Percentiles rank a stretch among this genome's conserved stretches.
Conservation (phyloP, 2,888 invertebrate species). For the Orthonevra nobilis region DNA sequence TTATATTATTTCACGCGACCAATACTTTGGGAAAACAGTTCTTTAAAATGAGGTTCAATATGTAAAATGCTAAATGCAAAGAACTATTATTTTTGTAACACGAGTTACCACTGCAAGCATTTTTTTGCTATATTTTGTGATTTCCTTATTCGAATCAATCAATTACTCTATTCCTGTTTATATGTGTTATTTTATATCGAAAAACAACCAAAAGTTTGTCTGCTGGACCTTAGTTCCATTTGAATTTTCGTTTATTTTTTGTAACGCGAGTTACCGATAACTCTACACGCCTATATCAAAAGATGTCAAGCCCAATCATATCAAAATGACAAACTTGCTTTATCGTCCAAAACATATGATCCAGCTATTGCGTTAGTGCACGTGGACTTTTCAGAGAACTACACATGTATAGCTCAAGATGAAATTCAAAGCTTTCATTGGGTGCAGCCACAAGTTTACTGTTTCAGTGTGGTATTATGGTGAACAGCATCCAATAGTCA, state of each 20-base stretch:
- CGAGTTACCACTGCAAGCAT: not conserved
- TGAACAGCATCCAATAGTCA: too few species aligned
- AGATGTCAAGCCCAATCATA: not conserved
- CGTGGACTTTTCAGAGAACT: not conserved
- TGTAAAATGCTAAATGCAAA: not conserved
- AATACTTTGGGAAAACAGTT: not conserved
- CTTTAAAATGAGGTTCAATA: not conserved
- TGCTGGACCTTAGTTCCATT: too few species aligned
- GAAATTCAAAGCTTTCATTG: too few species aligned
- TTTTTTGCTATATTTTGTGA: not conserved
- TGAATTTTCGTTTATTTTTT: too few species aligned
- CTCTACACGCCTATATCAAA: too few species aligned
- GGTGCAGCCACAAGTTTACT: too few species aligned
- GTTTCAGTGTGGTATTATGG: too few species aligned
- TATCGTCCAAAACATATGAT: not conserved
- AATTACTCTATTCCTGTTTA: too few species aligned
- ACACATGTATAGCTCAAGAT: not conserved
- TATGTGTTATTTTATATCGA: too few species aligned
- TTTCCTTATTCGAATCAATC: too few species aligned
- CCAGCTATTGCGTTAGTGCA: not conserved
- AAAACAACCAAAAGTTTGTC: too few species aligned
- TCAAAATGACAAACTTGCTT: not conserved
- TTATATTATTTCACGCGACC: not conserved
- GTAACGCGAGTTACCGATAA: too few species aligned
- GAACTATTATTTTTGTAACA: not conserved